Base-by-base conservation (phyloP, 2,797 vertebrate species). In the Catamblyrhynchus diadema region DNA sequence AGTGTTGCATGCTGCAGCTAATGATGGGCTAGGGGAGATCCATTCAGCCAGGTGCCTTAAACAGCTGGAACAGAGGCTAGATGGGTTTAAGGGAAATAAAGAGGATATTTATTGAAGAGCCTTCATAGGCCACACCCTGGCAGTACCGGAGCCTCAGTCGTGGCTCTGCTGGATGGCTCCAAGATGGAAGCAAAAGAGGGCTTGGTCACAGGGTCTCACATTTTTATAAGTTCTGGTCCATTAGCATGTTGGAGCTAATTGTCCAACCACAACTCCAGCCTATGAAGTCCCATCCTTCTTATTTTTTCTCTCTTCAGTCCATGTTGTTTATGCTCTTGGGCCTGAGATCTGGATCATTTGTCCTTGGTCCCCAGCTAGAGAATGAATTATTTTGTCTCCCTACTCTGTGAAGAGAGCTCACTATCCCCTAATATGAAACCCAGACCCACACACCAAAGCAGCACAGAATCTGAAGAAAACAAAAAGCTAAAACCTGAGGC, bases 91-190 rank as follows among this genome's bases (percentile, higher is more conserved):
- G 25, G 24, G 17, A 2, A 39, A 28, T 39, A 39, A 20, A 28
- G 17, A 39, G 57, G 18, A 39, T 59, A 20, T 39, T 39, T 39
- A 37, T 19, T 37, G 35, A 59, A 37, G 35, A 14, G 25, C 35
- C 57, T 59, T 59, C 12, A 5, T 19, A 27, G 24, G 25, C 57
- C 12, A 9, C 25, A 14, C 17, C 25, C 8, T 37, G 25, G 17
- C 35, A 37, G 35, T 28, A 9, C 11, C 3, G 0, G 17, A 59
- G 35, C 12, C 57, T 3, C 8, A 19, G 35, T 2, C 1, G 3
- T 28, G 25, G 35, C 57, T 59, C 35, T 37, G 57, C 57, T 1
- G 1, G 24, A 12, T 37, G 57, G 11, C 11, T 59, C 24, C 56
- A 27, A 19, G 24, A 27, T 37, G 11, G 56, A 2, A 20, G 17